Conservation (phyloP, 2,113 vertebrate genomes). For the Xiphophorus hellerii region DNA sequence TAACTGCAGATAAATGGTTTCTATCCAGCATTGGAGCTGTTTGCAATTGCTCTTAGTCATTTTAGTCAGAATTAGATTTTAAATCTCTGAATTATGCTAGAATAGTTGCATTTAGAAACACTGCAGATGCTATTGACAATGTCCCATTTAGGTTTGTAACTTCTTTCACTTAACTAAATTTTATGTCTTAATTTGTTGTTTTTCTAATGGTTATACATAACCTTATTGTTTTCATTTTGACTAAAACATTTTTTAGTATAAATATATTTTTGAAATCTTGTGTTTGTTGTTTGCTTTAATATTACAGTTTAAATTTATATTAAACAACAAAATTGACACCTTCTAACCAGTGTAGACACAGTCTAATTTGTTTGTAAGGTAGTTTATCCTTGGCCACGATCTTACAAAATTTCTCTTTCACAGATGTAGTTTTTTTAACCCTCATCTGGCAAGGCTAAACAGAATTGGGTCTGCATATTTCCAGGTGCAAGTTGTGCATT, state of each 20-base stretch:
- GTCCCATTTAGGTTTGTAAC: background rate
- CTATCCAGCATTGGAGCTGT: slow-evolving; percentile 32
- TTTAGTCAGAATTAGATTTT: slow-evolving; percentile 40
- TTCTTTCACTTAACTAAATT: background rate
- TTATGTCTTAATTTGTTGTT: background rate
- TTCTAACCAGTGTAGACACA: background rate
- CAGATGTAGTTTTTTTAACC: background rate
- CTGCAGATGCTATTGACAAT: background rate
- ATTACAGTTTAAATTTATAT: too few species aligned
- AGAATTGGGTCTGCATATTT: background rate
- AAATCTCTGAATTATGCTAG: slow-evolving; percentile 12
- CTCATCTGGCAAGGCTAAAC: background rate
- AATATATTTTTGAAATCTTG: too few species aligned
- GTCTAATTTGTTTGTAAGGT: background rate
- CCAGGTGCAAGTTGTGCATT: background rate
- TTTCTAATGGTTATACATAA: too few species aligned
- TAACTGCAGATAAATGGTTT: slow-evolving; percentile 57
- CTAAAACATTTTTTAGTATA: too few species aligned
- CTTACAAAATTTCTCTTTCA: background rate
- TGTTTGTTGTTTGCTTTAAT: too few species aligned
- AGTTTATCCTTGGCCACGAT: background rate
- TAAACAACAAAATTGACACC: too few species aligned
- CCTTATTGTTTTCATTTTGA: too few species aligned
- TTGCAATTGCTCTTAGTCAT: slow-evolving; percentile 16
- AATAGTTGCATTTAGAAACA: background rate